Percentiles rank a stretch among this genome's conserved stretches.
phyloP scores from a whole-genome alignment of 2,113 vertebrate genomes.

The Psittacus erithacus region DNA sequence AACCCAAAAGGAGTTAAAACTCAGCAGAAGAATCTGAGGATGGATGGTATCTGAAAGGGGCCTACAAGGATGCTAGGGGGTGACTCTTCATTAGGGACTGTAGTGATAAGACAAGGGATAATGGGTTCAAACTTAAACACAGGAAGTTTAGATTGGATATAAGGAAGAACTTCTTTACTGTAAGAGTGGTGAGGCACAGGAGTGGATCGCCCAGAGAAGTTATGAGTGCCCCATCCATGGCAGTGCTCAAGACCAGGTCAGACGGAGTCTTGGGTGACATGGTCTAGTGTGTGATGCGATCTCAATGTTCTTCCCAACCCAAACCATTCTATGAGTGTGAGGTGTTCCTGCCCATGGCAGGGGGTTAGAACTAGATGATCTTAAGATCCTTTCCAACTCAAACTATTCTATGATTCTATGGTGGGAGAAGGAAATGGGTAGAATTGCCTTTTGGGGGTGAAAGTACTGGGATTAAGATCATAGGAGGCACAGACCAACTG shows the following conservation, averaged over 20 bases:
- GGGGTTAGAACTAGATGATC: background rate
- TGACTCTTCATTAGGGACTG: background rate
- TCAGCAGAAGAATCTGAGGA: background rate
- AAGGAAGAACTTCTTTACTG: background rate
- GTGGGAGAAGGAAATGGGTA: background rate
- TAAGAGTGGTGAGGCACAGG: background rate
- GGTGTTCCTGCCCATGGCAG: background rate
- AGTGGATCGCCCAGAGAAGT: background rate
- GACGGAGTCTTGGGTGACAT: background rate
- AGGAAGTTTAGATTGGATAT: background rate
- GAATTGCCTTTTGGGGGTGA: background rate
- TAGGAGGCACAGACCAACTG: background rate
- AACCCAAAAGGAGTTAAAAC: background rate
- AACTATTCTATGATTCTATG: background rate
- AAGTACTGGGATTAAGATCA: background rate
- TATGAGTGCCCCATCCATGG: background rate
- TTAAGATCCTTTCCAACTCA: background rate
- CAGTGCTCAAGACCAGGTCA: background rate
- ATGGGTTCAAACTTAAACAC: background rate
- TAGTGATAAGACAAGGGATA: background rate
- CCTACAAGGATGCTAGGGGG: background rate
- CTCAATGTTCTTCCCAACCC: background rate
- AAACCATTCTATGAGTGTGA: background rate
- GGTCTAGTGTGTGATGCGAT: background rate
- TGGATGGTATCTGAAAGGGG: background rate